Base-by-base conservation (phyloP, 2,888 invertebrate genomes). In the Sussaba pulchella region DNA sequence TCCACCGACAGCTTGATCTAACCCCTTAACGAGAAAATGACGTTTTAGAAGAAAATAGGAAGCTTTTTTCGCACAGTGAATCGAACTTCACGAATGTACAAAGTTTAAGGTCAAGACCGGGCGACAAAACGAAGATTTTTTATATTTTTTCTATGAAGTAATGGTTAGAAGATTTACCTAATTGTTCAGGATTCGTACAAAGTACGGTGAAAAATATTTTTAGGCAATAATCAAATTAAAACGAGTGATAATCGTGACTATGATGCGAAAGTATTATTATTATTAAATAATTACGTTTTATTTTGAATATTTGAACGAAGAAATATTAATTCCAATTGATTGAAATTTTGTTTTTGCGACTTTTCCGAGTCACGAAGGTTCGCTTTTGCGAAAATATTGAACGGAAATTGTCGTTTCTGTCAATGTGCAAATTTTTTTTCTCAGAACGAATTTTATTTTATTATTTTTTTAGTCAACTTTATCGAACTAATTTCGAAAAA, bases 101-200 rank as follows among this genome's bases (percentile, higher is more conserved):
- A 78, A 66, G 73, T 77, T 74, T 74, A 81, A 74, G 73, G 64
- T 26, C 21, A 71, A 75, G 52, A 64, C 9, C 50, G 70, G 66
- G n/a, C 19, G 19, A 75, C 75, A 39, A 5, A 71, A 74, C 21
- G 26, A 52, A 10, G n/a, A 39, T 8, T 63, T 57, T 21, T 39
- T 57, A 50, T 45, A 47, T 66, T 52, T 66, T 63, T 19, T 9
- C 31, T 9, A 19, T n/a, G 52, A 54, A 47, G 31, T 57, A 26
- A 17, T 5, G 24, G 14, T 14, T 6, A 26, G n/a, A 14, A 8
- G n/a, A 36, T 6, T n/a, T n/a, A 12, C 24, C 9, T n/a, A 41
- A 12, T 39, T 19, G n/a, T 43, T 41, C 47, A 10, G 57, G 21
- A 47, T 19, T 31, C 64, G 64, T 66, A 72, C 57, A 39, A 66